Percentiles rank a stretch among this genome's conserved stretches.
phyloP scores from a whole-genome alignment of 1,140 invertebrate species.

The Euglossa dilemma region DNA sequence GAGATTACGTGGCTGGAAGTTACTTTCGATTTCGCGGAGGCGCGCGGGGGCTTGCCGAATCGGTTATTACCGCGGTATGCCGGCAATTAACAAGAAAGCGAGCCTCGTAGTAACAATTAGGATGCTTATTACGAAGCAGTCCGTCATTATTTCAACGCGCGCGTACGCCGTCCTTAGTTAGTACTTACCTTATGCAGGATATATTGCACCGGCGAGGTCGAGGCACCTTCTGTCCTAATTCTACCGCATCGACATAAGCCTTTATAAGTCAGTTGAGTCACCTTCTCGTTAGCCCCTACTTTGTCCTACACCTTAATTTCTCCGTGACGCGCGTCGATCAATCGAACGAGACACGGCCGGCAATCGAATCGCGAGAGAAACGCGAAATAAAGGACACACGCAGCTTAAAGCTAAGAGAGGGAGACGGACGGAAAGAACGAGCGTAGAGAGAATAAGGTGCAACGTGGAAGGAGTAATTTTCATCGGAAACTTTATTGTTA shows the following conservation, averaged over 20 bases:
- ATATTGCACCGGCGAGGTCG: slow-evolving; percentile 53
- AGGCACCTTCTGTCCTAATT: slow-evolving; percentile 62
- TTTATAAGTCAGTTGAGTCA: slow-evolving; percentile 66
- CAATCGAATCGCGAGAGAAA: no score
- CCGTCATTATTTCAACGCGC: slow-evolving; percentile 6
- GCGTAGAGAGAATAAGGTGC: no score
- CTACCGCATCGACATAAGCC: slow-evolving; percentile 45
- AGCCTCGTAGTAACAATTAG: slow-evolving; percentile 20
- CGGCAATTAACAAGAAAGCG: background rate
- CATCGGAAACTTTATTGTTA: slow-evolving; percentile 48
- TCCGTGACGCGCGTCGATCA: background rate
- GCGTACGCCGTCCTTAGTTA: slow-evolving; percentile 36
- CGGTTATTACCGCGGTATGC: background rate
- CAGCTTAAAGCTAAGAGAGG: background rate
- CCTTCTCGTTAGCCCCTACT: slow-evolving; percentile 57
- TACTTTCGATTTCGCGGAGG: background rate
- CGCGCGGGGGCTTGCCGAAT: background rate
- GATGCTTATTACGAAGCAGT: slow-evolving; percentile 40
- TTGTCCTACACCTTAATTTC: slow-evolving; percentile 56
- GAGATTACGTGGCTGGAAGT: background rate
- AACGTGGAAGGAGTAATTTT: background rate
- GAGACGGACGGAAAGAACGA: background rate
- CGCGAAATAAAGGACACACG: no score
- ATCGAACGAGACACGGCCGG: background rate
- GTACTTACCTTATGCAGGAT: slow-evolving; percentile 64